Base-by-base conservation (phyloP, 1,140 invertebrate genomes). In the Cyphomyrmex costatus region DNA sequence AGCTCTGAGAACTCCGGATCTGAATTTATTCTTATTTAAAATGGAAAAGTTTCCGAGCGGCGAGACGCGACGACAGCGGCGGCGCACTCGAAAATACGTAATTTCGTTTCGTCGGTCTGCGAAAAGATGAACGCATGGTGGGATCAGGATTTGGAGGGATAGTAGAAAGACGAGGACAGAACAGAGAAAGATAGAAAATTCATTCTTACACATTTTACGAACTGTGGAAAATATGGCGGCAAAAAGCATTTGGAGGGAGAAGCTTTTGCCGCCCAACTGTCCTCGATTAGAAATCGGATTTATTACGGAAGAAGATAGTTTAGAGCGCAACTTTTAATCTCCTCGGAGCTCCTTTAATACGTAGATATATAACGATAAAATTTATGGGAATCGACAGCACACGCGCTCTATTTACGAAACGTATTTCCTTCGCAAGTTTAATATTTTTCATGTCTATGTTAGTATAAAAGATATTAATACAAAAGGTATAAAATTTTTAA, bases 21-120 rank as follows among this genome's bases (percentile, higher is more conserved):
- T 91, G 89, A 94, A 93, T 93, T 92, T 92, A 93, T 93, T 93
- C 90, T 93, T 94, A 93, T 93, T 94, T 93, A 93, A 94, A 92
- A 93, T 93, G 90, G 90, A 94, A 93, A 94, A 94, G 91, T 94
- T 94, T 91, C 85, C 78, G 21, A 58, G 56, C 30, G 14, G 33
- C 14, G 21, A 58, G 56, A 21, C 10, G 33, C 14, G 58, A 24
- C n/a, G 78, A 46, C 27, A 68, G 53, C 49, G 56, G 61, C 70
- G 78, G 70, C 86, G 85, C 66, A 66, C 88, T 89, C 88, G 89
- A 91, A 91, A 93, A 91, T 91, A 91, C 87, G 90, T 93, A 93
- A 93, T 94, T 91, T 89, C 92, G 89, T 93, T 93, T 93, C 79
- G 86, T 86, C 86, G 68, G 84, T 85, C 80, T 85, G 49, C 77